These are phyloP conservation scores for Sycobia sp. DNA, from an alignment of 1,140 invertebrate genomes.

Conservation along the genomic window DNA sequence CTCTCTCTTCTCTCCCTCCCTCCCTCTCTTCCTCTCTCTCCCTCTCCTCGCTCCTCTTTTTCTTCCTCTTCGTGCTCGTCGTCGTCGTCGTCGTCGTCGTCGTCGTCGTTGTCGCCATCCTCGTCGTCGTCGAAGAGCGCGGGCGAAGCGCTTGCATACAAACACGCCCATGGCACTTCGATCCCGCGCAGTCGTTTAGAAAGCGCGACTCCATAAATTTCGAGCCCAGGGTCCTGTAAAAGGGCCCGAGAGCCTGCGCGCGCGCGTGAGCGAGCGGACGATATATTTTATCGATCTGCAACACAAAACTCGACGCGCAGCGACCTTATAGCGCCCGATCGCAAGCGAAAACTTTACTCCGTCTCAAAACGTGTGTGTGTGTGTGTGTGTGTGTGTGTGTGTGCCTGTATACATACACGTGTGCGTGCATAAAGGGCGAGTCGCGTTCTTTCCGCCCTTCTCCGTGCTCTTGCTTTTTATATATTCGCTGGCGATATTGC, in stretches of 20 bases:
- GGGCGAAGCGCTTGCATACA: too few species aligned
- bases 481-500: slow-evolving; percentile 18
- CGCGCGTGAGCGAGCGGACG: not conserved
- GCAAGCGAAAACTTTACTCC: too few species aligned
- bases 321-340: too few species aligned
- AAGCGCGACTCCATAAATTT: slow-evolving; percentile 32
- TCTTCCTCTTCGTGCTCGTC: not conserved
- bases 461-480: not conserved
- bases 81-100: too few species aligned
- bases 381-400: too few species aligned
- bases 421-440: too few species aligned
- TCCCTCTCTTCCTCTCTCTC: not conserved
- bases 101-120: too few species aligned
- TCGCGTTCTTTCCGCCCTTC: not conserved
- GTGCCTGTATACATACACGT: too few species aligned
- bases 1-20: slow-evolving; percentile 3
- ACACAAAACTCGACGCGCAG: not conserved
- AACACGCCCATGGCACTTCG: slow-evolving; percentile 14
- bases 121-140: too few species aligned
- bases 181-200: slow-evolving; percentile 25
- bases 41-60: not conserved
- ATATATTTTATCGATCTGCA: slow-evolving; percentile 32
- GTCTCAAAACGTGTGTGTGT: too few species aligned
- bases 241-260: not conserved
- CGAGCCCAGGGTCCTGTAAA: slow-evolving; percentile 1